Evolutionary conservation across 2,113 vertebrate species (phyloP).

Genomic region (Leptodactylus fuscus): DNA sequence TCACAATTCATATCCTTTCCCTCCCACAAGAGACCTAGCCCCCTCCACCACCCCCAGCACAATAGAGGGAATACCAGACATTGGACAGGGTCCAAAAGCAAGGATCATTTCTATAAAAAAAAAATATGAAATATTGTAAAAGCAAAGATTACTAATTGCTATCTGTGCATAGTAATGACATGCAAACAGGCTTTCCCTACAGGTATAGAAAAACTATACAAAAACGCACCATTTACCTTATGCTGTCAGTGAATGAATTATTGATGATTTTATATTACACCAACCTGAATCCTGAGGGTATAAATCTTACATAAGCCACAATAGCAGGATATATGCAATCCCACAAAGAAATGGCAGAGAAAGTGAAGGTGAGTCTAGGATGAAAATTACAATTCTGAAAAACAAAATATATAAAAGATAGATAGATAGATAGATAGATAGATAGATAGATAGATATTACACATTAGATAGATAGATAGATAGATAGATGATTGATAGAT

Average conservation of each 20-base stretch:
- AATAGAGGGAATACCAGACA: background rate
- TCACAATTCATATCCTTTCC: background rate
- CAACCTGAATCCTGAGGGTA: background rate
- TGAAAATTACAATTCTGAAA: background rate
- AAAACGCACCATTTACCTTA: background rate
- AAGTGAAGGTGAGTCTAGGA: background rate
- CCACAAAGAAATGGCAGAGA: background rate
- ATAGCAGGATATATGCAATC: background rate
- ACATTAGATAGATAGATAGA: too few species aligned
- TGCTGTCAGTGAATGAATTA: slow-evolving; percentile 9
- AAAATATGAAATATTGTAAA: background rate
- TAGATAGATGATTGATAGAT: too few species aligned
- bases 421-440: background rate
- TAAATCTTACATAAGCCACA: background rate
- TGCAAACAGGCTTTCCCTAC: background rate
- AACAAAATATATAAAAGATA: background rate
- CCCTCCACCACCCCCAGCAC: background rate
- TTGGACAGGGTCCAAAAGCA: background rate
- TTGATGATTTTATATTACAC: slow-evolving; percentile 10
- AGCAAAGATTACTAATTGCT: background rate
- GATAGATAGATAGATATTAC: too few species aligned
- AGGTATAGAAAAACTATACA: background rate
- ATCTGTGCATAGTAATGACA: background rate
- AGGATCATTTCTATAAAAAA: background rate
- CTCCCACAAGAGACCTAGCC: background rate